Conservation (phyloP, 2,888 invertebrate species). For the Andrena bicolor region DNA sequence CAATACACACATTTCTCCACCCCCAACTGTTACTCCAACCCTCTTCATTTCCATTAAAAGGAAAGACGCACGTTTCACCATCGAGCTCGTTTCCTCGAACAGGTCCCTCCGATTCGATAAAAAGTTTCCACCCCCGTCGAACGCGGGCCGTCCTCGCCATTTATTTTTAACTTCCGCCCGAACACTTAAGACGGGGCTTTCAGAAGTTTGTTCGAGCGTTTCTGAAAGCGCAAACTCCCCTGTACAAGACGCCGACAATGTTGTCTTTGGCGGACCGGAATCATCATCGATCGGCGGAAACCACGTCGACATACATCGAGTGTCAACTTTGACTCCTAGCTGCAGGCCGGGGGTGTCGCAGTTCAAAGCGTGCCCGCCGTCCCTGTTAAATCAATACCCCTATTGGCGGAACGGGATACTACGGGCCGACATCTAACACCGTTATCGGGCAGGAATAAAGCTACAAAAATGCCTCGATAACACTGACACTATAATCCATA, state of each 20-base stretch:
- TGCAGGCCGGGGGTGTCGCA: slow-evolving; percentile 54
- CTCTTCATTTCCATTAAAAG: slow-evolving; percentile 19
- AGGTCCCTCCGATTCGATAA: slow-evolving; percentile 7
- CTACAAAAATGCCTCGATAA: slow-evolving; percentile 20
- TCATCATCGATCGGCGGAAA: slow-evolving; percentile 1
- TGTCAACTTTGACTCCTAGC: slow-evolving; percentile 52
- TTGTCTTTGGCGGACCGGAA: slow-evolving; percentile 20
- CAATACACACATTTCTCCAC: no score
- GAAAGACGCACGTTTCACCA: slow-evolving; percentile 21
- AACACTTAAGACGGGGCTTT: slow-evolving; percentile 45
- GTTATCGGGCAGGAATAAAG: slow-evolving; percentile 32
- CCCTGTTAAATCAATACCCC: slow-evolving; percentile 66
- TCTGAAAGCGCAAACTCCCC: slow-evolving; percentile 12
- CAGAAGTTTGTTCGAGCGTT: slow-evolving; percentile 33
- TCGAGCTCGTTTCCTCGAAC: slow-evolving; percentile 6
- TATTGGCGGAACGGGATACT: slow-evolving; percentile 43
- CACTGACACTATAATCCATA: background rate
- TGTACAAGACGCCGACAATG: background rate
- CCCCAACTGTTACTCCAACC: no score
- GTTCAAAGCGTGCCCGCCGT: slow-evolving; percentile 58
- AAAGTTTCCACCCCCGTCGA: slow-evolving; percentile 24
- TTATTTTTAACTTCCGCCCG: slow-evolving; percentile 45
- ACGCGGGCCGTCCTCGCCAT: slow-evolving; percentile 13
- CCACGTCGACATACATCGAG: slow-evolving; percentile 23
- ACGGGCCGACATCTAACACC: slow-evolving; percentile 38